These are phyloP conservation scores for Zelostemma sp. DNA, from an alignment of 1,140 invertebrate species.

Conservation along the genomic window DNA sequence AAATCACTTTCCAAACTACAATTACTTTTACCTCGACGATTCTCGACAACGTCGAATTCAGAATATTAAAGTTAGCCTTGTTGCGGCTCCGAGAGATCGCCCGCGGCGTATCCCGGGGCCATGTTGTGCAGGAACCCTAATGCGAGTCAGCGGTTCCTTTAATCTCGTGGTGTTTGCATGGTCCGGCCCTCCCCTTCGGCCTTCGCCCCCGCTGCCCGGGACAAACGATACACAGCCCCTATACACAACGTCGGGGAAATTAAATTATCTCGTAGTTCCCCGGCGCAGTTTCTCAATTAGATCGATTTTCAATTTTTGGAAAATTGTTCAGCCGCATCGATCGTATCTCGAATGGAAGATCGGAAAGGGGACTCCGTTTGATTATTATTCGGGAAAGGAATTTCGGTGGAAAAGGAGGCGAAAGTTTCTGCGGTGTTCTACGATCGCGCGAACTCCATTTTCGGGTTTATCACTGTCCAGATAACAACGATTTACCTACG, in stretches of 20 bases:
- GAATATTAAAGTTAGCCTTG: slow-evolving; percentile 47
- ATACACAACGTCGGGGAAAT: slow-evolving; percentile 52
- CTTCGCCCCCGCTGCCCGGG: slow-evolving; percentile 32
- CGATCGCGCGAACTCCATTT: slow-evolving; percentile 65
- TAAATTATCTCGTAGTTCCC: slow-evolving; percentile 55
- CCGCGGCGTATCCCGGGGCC: slow-evolving; percentile 34
- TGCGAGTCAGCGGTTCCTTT: slow-evolving; percentile 59
- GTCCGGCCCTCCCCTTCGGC: slow-evolving; percentile 35
- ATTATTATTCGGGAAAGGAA: too few relatives aligned
- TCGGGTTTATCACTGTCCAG: slow-evolving; percentile 71
- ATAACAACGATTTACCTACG: slow-evolving; percentile 72
- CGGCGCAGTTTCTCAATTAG: slow-evolving; percentile 24
- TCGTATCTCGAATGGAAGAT: too few relatives aligned
- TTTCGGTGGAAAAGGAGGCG: neutral
- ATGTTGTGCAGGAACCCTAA: slow-evolving; percentile 39
- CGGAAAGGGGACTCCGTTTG: too few relatives aligned
- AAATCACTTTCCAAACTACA: too few relatives aligned
- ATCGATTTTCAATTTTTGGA: slow-evolving; percentile 24
- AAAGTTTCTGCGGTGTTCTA: slow-evolving; percentile 3
- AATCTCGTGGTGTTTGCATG: slow-evolving; percentile 69
- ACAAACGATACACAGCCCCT: slow-evolving; percentile 55
- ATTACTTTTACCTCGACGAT: neutral
- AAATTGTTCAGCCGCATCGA: neutral
- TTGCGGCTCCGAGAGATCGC: slow-evolving; percentile 15
- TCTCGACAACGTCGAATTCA: neutral